Base-by-base conservation (phyloP, 2,113 vertebrate species). In the Nibea coibor region DNA sequence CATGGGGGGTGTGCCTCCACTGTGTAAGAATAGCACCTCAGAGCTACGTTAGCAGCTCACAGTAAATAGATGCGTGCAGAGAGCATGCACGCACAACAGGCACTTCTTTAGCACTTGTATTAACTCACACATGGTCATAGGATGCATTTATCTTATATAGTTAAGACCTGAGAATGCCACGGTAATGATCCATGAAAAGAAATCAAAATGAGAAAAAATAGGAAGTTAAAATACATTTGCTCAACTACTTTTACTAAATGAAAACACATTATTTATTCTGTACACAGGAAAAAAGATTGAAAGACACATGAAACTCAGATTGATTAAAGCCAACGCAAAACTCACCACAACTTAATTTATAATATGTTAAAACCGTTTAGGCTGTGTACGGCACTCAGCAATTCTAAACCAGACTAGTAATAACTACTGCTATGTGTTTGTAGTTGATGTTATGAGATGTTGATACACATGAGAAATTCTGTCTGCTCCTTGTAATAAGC, bases 121-220 rank as follows among this genome's bases (percentile, higher is more conserved):
- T 58, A 42, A 48, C 4, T 54, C 31, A 66, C 53, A 82, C 54
- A 58, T 45, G 31, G 31, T 63, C 54, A 77, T 47, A 26, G 11
- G 66, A 53, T 47, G 43, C 35, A 82, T 56, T 42, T 10, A 51
- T 19, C 59, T 74, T 56, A 76, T 20, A 45, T 16, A 66, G 42
- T 76, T 82, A 65, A 82, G 64, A 82, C 88, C 85, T 89, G 85
- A 92, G 83, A 77, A 87, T 77, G 58, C 59, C 65, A 75, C 45
- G 59, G 66, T 3, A 31, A 78, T 4, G 5, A 72, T 43, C 6
- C n/a, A 61, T 43, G 9, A 59, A 66, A 72, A 28, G 0, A 70
- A 31, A 64, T 43, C 0, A 26, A 66, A n/a, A 68, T 68, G 3
- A 45, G n/a, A 77, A 62, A 42, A 42, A 28, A 12, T 17, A 11